Evolutionary conservation across 2,797 vertebrate species (phyloP), one percentile per base, ranked within the genome.

Genomic region (Anisognathus igniventris): DNA sequence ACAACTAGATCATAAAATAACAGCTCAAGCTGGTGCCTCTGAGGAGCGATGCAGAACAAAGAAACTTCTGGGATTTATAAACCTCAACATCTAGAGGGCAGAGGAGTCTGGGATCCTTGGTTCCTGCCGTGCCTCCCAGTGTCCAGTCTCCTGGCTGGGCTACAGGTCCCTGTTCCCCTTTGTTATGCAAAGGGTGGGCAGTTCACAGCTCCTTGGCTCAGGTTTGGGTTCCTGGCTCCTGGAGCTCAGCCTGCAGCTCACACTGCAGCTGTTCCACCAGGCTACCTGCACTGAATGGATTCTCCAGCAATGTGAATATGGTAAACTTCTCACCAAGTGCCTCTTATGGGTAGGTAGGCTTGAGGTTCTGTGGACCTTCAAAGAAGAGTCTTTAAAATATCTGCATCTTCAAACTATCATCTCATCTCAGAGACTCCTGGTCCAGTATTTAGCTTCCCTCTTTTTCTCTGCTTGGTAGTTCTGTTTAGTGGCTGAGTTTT

Each of bases 171-270:
- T 21, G 20, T 11, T 17, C 4, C 12, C 7, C 19, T 42, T 28
- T 14, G 31, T 47, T 17, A 6, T 14, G 25, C 22, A 40, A 23
- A 45, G 45, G 9, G 39, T 5, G 1, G 1, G 74, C 25, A 51
- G 37, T 5, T 33, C 51, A 18, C 16, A 6, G 24, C 12, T 15
- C 27, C 7, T 27, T 28, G 14, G 10, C 21, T 60, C 25, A 23
- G 18, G 17, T 22, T 53, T 12, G 14, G 5, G 5, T 4, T 54
- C 62, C 62, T 37, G 61, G 10, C 3, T 31, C 0, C 0, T 2
- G 27, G 47, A 45, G 40, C 33, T 54, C 22, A 61, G 14, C 35
- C 35, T 28, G 47, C 15, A 35, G 30, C 33, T 35, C 47, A 5
- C 12, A 7, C 10, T 31, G 54, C 10, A 54, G 27, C 47, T 42